Evolutionary conservation across 2,113 vertebrate species (phyloP), one percentile per base, ranked within the genome.

Genomic region (Larimichthys polyactis): DNA sequence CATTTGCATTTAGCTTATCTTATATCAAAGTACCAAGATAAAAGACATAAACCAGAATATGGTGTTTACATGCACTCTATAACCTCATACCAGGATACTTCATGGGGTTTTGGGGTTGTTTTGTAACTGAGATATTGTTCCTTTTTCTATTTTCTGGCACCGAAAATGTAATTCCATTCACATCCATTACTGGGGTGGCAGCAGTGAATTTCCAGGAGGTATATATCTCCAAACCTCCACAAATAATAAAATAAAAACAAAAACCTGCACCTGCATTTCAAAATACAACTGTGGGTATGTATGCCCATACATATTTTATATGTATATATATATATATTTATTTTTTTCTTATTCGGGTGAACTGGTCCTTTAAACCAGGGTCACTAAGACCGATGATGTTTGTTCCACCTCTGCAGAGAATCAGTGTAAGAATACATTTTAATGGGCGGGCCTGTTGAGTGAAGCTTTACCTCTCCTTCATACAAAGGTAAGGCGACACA

Each of bases 381-480:
- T 44, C 11, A 0, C 40, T 44, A 1, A 64, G 11, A 44, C 24
- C 0, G 3, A 20, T 27, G 3, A 54, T 43, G 16, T 43, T 27
- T 40, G 49, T 20, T 78, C 22, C 22, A 68, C 32, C 1, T 63
- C 48, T 60, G 75, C 46, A 44, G 67, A 77, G 22, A 4, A 46
- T 79, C 20, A 24, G 20, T 51, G 71, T 44, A 16, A 52, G 76
- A 76, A 80, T 27, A 5, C 49, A 70, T 75, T 81, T 63, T 67
- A 75, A 80, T 36, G 29, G 32, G 3, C 5, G 52, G 1, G 2
- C 22, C 9, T 57, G 48, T 16, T 48, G 79, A 75, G 57, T 60
- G 60, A 46, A 60, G 11, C 59, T n/a, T 62, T 24, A 44, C 20
- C 20, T 68, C 5, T 16, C 16, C 20, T 71, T 27, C 19, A 46